Conservation (phyloP, 2,888 invertebrate genomes). For the Keiferia lycopersicella region DNA sequence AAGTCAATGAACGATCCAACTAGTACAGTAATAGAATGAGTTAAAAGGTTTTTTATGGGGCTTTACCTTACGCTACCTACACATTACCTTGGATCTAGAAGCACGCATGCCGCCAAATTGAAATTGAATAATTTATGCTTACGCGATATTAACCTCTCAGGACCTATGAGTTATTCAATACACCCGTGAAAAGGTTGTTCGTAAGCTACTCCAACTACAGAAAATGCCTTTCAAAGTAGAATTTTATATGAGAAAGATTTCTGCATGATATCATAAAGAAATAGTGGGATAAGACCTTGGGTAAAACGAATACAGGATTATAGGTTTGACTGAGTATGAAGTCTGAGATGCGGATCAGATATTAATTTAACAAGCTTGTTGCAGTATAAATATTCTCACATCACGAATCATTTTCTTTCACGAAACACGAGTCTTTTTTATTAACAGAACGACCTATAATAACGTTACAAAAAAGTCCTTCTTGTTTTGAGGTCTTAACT, state of each 20-base stretch:
- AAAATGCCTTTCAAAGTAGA: constrained; percentile 27
- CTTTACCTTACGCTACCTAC: too few relatives aligned
- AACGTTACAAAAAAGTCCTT: too few relatives aligned
- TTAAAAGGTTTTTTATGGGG: too few relatives aligned
- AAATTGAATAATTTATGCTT: constrained; percentile 1
- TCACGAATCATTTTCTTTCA: too few relatives aligned
- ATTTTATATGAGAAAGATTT: constrained; percentile 25
- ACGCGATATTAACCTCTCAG: neutral
- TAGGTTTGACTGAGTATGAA: constrained; percentile 33
- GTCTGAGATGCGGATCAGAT: neutral
- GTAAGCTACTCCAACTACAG: neutral
- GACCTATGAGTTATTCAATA: neutral
- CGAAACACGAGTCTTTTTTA: too few relatives aligned
- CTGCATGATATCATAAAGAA: constrained; percentile 32
- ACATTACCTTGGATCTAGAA: neutral
- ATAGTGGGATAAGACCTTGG: constrained; percentile 43
- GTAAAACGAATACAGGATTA: constrained; percentile 36
- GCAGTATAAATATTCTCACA: too few relatives aligned
- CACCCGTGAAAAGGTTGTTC: constrained; percentile 8
- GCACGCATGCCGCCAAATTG: neutral
- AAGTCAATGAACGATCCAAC: too few relatives aligned
- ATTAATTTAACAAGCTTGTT: neutral
- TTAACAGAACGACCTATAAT: too few relatives aligned
- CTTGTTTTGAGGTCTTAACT: too few relatives aligned
- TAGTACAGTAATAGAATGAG: too few relatives aligned